These are phyloP conservation scores for Dromococcyx pavoninus DNA, from an alignment of 2,797 vertebrate genomes.

Conservation along the genomic window DNA sequence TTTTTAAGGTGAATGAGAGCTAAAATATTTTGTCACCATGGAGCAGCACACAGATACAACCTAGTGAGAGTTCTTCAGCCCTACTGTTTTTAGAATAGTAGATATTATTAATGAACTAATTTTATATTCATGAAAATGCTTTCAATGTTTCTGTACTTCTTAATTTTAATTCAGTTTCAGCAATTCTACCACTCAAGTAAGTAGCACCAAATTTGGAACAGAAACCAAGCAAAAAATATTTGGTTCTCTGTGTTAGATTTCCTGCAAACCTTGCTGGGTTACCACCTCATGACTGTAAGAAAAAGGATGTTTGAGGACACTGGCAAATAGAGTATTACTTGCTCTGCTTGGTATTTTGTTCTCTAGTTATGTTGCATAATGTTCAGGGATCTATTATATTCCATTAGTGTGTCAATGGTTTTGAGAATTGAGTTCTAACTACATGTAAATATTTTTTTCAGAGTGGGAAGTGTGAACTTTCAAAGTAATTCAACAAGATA, in stretches of 20 bases:
- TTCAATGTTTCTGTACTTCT: background rate
- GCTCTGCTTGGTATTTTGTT: background rate
- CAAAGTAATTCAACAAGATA: background rate
- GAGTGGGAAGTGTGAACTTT: background rate
- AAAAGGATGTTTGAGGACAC: background rate
- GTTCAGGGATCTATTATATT: background rate
- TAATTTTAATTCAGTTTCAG: background rate
- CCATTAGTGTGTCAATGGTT: background rate
- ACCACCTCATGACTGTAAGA: background rate
- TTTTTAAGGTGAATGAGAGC: background rate
- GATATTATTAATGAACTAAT: background rate
- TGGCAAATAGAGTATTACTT: background rate
- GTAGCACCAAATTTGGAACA: background rate
- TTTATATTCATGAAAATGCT: background rate
- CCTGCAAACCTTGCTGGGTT: background rate
- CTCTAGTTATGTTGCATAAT: background rate
- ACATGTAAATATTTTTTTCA: background rate
- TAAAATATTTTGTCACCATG: background rate
- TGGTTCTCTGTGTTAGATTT: background rate
- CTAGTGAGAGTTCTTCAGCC: background rate
- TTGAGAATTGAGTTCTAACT: background rate
- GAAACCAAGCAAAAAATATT: background rate
- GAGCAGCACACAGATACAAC: background rate
- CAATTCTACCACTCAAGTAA: background rate
- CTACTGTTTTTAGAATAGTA: background rate